Conservation (phyloP, 2,888 invertebrate genomes). For the Tyria jacobaeae region DNA sequence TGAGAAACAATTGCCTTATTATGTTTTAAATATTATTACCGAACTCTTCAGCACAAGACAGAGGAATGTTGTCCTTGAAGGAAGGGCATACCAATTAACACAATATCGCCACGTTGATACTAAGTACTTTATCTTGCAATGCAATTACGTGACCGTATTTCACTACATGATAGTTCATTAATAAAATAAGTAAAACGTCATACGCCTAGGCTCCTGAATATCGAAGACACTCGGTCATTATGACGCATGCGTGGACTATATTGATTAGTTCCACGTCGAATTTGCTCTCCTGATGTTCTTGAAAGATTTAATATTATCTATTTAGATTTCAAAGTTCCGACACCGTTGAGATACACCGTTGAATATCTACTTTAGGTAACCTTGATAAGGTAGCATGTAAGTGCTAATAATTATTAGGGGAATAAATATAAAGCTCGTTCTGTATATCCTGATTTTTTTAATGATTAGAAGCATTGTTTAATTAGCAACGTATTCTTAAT, state of each 20-base stretch:
- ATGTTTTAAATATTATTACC: neutral
- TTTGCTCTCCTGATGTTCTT: slow-evolving; percentile 60
- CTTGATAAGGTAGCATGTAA: slow-evolving; percentile 35
- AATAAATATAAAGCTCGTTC: slow-evolving; percentile 30
- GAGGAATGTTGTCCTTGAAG: slow-evolving; percentile 29
- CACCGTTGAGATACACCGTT: slow-evolving; percentile 31
- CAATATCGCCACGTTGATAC: neutral
- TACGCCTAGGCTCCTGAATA: slow-evolving; percentile 58
- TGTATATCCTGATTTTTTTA: slow-evolving; percentile 23
- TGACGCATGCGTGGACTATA: slow-evolving; percentile 83
- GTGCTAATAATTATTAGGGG: slow-evolving; percentile 26
- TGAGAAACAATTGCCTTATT: no score
- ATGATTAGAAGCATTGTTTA: slow-evolving; percentile 26
- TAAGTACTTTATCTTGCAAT: neutral
- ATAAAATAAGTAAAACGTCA: slow-evolving; percentile 40
- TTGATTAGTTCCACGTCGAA: slow-evolving; percentile 76
- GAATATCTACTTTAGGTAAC: slow-evolving; percentile 21
- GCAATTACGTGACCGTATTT: neutral
- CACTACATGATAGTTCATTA: neutral
- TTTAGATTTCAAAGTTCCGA: slow-evolving; percentile 35
- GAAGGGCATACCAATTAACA: slow-evolving; percentile 41
- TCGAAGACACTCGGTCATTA: slow-evolving; percentile 58
- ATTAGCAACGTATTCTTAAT: slow-evolving; percentile 28
- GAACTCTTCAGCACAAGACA: neutral
- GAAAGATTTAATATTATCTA: slow-evolving; percentile 37